phyloP scores from a whole-genome alignment of 1,140 invertebrate genomes.

The Sitodiplosis mosellana region DNA sequence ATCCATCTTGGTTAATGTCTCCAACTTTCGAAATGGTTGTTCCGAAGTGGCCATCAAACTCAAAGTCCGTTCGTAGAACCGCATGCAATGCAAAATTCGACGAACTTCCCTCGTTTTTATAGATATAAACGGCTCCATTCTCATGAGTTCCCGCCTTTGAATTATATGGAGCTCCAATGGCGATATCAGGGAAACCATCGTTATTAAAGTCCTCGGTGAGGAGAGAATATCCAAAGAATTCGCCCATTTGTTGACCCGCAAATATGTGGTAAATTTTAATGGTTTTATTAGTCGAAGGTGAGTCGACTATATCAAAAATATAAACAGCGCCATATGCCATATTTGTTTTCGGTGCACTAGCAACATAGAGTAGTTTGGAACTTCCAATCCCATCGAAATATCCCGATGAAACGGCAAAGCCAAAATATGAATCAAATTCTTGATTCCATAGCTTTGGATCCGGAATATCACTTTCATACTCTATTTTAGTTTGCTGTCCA shows the following conservation, averaged over 20 bases:
- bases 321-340: slow-evolving; percentile 17
- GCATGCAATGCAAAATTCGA: background rate
- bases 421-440: slow-evolving; percentile 20
- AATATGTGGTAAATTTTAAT: slow-evolving; percentile 16
- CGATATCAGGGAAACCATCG: slow-evolving; percentile 48
- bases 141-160: slow-evolving; percentile 28
- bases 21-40: too few species aligned
- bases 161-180: slow-evolving; percentile 62
- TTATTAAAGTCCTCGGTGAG: slow-evolving; percentile 48
- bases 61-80: slow-evolving; percentile 7
- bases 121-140: slow-evolving; percentile 38
- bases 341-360: slow-evolving; percentile 20
- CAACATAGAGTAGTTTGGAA: slow-evolving; percentile 16
- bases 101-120: slow-evolving; percentile 24
- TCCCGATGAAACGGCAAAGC: slow-evolving; percentile 19
- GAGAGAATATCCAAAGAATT: slow-evolving; percentile 58
- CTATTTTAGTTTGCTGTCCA: background rate
- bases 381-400: slow-evolving; percentile 12
- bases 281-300: slow-evolving; percentile 1
- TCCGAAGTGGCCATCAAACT: slow-evolving; percentile 31
- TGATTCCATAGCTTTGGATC: slow-evolving; percentile 11
- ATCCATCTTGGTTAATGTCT: too few species aligned
- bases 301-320: slow-evolving; percentile 11
- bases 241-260: slow-evolving; percentile 42
- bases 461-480: slow-evolving; percentile 9